These are phyloP conservation scores for Colossoma macropomum DNA, from an alignment of 2,113 vertebrate genomes.

Conservation along the genomic window DNA sequence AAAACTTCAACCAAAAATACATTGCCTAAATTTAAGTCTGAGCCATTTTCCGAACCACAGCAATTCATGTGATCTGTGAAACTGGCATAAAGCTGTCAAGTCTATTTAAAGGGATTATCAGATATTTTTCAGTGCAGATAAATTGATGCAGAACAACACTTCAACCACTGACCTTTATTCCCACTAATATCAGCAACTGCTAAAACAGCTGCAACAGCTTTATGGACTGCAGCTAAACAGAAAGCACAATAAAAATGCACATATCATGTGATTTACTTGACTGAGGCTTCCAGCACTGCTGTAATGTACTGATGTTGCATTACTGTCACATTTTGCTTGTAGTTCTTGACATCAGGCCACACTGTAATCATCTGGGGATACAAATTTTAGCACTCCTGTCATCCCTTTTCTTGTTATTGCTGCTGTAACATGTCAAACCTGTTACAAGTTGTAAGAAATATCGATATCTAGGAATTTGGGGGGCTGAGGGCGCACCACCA, in stretches of 20 bases:
- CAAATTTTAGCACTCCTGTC: too few relatives aligned
- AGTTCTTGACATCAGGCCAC: neutral
- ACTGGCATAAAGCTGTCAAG: neutral
- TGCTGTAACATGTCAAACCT: too few relatives aligned
- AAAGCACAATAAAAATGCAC: neutral
- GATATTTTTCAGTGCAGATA: neutral
- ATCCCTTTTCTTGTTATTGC: too few relatives aligned
- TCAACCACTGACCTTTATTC: neutral
- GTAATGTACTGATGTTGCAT: too few relatives aligned
- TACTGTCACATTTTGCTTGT: neutral
- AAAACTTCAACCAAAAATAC: neutral
- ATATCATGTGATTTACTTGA: neutral
- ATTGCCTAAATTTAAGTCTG: neutral
- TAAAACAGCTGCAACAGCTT: neutral
- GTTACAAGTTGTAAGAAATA: too few relatives aligned
- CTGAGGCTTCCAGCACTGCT: neutral
- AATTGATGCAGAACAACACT: neutral
- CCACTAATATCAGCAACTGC: neutral
- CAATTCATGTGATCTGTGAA: neutral
- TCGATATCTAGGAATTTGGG: too few relatives aligned
- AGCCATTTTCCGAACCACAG: neutral
- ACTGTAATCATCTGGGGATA: too few relatives aligned
- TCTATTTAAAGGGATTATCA: neutral
- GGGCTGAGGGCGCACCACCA: too few relatives aligned
- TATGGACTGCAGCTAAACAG: neutral